Percentiles rank a stretch among this genome's conserved stretches.
Evolutionary conservation across 2,888 invertebrate species (phyloP).

Genomic region (Drosophila fulvimacula): DNA sequence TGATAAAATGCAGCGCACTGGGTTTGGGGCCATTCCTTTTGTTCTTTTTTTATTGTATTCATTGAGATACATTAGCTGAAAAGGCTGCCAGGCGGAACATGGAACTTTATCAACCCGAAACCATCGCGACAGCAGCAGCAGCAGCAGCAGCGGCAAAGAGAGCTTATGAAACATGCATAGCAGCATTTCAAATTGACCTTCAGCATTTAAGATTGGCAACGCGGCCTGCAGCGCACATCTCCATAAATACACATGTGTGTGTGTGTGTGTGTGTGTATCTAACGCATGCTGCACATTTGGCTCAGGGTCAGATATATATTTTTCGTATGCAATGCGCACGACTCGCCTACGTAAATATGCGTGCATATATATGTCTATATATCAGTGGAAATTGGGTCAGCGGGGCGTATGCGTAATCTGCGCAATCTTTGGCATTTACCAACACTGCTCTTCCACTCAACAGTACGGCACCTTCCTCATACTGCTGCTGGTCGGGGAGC

Average conservation of each 20-base stretch:
- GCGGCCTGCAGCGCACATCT: slow-evolving; percentile 16
- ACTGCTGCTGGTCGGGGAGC: slow-evolving; percentile 88
- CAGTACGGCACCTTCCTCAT: slow-evolving; percentile 90
- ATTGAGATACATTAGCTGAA: slow-evolving; percentile 58
- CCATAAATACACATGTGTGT: slow-evolving; percentile 8
- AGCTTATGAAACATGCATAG: slow-evolving; percentile 68
- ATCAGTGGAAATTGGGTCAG: slow-evolving; percentile 45
- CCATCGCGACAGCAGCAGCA: slow-evolving; percentile 48
- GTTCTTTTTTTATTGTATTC: slow-evolving; percentile 8
- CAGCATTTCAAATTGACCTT: slow-evolving; percentile 68
- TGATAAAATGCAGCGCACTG: slow-evolving; percentile 16
- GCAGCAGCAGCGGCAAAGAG: slow-evolving; percentile 32
- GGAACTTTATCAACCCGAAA: slow-evolving; percentile 46
- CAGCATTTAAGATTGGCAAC: slow-evolving; percentile 56
- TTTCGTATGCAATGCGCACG: slow-evolving; percentile 62
- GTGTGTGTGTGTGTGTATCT: slow-evolving; percentile 18
- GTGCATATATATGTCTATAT: not conserved
- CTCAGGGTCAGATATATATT: slow-evolving; percentile 68
- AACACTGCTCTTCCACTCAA: not conserved
- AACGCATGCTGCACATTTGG: slow-evolving; percentile 73
- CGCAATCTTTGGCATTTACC: not conserved
- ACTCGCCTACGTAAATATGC: slow-evolving; percentile 35
- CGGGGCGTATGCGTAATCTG: slow-evolving; percentile 48
- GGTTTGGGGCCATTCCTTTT: not conserved
- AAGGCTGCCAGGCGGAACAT: slow-evolving; percentile 63